A percentile compares a stretch with the other conserved stretches of the same genome.
Evolutionary conservation across 2,888 invertebrate genomes (phyloP).

Genomic region (Hirtodrosophila cameraria): DNA sequence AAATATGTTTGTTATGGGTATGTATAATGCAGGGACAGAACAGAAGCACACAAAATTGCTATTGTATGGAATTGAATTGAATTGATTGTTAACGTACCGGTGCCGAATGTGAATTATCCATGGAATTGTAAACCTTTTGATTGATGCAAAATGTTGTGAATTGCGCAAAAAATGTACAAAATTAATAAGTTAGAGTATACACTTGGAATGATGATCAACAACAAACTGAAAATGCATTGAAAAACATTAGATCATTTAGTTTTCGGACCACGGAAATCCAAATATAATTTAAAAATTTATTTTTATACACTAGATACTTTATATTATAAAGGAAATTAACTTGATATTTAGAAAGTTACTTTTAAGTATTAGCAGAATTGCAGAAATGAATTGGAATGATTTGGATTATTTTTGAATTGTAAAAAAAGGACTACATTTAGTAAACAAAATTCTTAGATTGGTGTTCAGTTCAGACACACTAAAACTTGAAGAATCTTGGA

Average conservation of each 20-base stretch:
- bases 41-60: constrained; percentile 20
- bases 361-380: too few species aligned
- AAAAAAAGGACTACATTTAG: too few species aligned
- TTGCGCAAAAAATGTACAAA: constrained; percentile 60
- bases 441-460: too few species aligned
- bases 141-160: constrained; percentile 64
- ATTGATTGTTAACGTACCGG: constrained; percentile 85
- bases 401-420: too few species aligned
- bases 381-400: too few species aligned
- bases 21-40: constrained; percentile 2
- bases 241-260: neutral
- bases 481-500: neutral
- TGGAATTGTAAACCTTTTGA: constrained; percentile 88
- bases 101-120: constrained; percentile 86
- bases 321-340: too few species aligned
- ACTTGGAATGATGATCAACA: constrained; percentile 16
- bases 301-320: too few species aligned
- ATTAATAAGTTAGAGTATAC: constrained; percentile 42
- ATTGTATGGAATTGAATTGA: constrained; percentile 30
- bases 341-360: too few species aligned
- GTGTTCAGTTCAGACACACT: neutral
- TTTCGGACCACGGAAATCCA: constrained; percentile 3
- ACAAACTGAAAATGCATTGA: constrained; percentile 8
- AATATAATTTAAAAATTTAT: neutral
- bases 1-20: constrained; percentile 3